Conservation (phyloP, 2,888 invertebrate genomes). For the Neoaliturus tenellus region DNA sequence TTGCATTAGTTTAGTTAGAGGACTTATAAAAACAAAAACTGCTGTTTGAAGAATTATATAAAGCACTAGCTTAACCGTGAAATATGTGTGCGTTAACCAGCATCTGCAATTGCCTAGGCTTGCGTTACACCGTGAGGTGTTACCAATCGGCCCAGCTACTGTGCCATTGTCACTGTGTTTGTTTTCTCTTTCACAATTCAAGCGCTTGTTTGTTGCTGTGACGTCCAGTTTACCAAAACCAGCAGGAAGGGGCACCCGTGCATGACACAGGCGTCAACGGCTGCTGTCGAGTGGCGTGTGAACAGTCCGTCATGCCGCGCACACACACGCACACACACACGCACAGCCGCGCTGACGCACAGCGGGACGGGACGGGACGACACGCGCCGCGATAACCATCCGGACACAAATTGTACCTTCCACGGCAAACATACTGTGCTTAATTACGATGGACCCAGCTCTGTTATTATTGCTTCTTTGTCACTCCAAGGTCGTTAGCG, state of each 20-base stretch:
- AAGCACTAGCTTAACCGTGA: too few species aligned
- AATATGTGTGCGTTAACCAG: too few species aligned
- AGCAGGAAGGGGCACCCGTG: conserved; percentile 22
- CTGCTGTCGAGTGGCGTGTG: conserved; percentile 2
- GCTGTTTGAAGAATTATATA: too few species aligned
- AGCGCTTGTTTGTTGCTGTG: neutral
- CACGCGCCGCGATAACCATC: conserved; percentile 36
- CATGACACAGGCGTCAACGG: conserved; percentile 39
- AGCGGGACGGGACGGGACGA: neutral
- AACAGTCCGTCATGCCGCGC: conserved; percentile 17
- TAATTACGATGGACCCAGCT: neutral
- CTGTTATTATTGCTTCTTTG: conserved; percentile 45
- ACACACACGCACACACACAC: neutral
- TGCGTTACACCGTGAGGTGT: too few species aligned
- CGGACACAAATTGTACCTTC: conserved; percentile 20
- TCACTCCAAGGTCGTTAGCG: conserved; percentile 32
- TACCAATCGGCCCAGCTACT: neutral
- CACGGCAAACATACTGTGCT: conserved; percentile 23
- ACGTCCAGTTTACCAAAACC: conserved; percentile 27
- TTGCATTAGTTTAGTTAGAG: too few species aligned
- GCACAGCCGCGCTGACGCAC: neutral
- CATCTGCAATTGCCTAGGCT: too few species aligned
- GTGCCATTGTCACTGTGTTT: conserved; percentile 1
- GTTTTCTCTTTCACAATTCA: neutral
- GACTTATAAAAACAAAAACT: too few species aligned